Percentiles rank a stretch among this genome's conserved stretches.
These are phyloP conservation scores for Apaloderma vittatum DNA, from an alignment of 2,113 vertebrate species.

Conservation along the genomic window DNA sequence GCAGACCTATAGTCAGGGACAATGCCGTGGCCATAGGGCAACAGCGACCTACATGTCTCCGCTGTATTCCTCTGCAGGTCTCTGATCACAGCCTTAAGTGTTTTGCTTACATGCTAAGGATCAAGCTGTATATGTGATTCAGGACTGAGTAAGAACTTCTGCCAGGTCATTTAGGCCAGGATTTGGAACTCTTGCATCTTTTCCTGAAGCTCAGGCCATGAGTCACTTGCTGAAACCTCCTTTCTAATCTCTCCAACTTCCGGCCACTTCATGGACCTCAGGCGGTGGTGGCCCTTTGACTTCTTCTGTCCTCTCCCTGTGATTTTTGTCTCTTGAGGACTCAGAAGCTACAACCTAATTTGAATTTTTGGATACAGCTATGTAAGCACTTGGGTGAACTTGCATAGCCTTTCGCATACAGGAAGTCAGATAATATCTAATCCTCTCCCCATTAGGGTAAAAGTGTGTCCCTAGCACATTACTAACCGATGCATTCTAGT, in stretches of 20 bases:
- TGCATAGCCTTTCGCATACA: background rate
- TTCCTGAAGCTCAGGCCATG: background rate
- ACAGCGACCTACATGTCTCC: background rate
- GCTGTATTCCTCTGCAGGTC: fast-evolving
- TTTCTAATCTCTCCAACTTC: constrained; percentile 13
- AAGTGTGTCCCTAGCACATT: background rate
- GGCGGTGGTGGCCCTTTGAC: background rate
- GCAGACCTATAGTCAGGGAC: background rate
- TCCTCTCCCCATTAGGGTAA: background rate
- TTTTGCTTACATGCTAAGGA: background rate
- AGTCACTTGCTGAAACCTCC: background rate
- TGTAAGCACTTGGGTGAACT: background rate
- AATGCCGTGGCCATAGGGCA: background rate
- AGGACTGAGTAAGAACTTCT: background rate
- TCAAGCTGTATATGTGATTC: background rate
- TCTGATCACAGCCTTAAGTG: background rate
- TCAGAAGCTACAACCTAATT: background rate
- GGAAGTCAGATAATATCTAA: background rate
- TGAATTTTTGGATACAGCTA: background rate
- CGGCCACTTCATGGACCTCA: background rate
- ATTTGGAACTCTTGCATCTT: background rate
- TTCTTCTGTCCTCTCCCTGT: background rate
- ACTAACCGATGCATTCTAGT: background rate
- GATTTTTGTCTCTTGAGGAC: background rate
- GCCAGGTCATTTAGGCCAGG: background rate